Evolutionary conservation across 2,888 invertebrate species (phyloP), one percentile per base, ranked within the genome.

Genomic region (Lamproptera curius): DNA sequence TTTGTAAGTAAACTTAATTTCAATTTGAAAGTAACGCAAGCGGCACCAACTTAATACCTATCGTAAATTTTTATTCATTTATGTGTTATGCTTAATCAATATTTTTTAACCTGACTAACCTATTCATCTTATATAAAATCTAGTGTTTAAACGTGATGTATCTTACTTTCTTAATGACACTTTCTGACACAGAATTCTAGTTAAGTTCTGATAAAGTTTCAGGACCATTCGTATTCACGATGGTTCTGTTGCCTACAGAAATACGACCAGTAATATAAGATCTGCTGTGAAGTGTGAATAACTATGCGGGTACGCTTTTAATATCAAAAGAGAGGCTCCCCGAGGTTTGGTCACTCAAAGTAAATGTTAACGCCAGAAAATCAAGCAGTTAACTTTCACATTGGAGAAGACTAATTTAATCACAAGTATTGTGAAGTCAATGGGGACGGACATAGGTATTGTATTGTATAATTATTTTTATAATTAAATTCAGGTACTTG

Each of bases 201-300:
- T 9, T 2, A 28, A 42, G 38, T 42, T 48, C 42, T 10, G 46
- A 31, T 46, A 42, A 41, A 47, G 42, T 47, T 42, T 47, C n/a
- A 37, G 38, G 38, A 48, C 36, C 23, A 26, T 33, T 38, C 38
- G 33, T 39, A 34, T n/a, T n/a, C n/a, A n/a, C n/a, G n/a, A n/a
- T n/a, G 14, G 13, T 34, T 16, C 33, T 23, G 42, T 16, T 16
- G 26, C 26, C n/a, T n/a, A n/a, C n/a, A n/a, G 16, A n/a, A 34
- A 47, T 3, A 16, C 31, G 15, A 11, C 42, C 42, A 48, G 34
- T 16, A 3, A 41, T 16, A 38, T 11, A 8, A 23, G 48, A 42
- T 1, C 42, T 13, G 14, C 35, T 17, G 31, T 13, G 8, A 42
- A 11, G 28, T 37, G 17, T 5, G 28, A 38, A 13, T 48, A 26